phyloP scores from a whole-genome alignment of 2,113 vertebrate genomes.

The Eclectus roratus region DNA sequence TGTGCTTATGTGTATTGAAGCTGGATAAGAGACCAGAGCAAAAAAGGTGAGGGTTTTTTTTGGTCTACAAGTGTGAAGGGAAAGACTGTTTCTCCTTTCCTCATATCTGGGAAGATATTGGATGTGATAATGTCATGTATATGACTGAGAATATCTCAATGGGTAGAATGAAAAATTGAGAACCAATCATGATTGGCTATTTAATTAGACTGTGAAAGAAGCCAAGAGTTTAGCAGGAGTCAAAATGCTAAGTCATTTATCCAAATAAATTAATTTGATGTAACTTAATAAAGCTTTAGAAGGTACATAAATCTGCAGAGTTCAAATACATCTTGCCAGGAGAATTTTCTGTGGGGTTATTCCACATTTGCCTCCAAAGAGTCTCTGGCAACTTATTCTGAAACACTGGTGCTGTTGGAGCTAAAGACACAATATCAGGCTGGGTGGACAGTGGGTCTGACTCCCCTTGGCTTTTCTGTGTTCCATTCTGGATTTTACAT shows the following conservation, averaged over 20 bases:
- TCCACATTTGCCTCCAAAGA: neutral
- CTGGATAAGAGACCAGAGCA: constrained; percentile 1
- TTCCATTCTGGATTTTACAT: neutral
- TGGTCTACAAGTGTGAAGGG: neutral
- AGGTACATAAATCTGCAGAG: neutral
- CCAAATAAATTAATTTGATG: neutral
- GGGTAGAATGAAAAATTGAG: neutral
- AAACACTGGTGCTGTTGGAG: neutral
- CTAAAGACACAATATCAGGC: neutral
- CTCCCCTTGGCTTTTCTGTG: neutral
- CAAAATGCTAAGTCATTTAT: neutral
- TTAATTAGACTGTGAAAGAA: neutral
- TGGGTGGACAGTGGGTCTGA: neutral
- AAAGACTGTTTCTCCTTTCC: neutral
- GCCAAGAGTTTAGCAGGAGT: neutral
- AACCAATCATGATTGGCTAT: neutral
- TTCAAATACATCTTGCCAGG: neutral
- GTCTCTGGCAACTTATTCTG: neutral
- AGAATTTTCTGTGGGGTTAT: neutral
- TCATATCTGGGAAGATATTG: neutral
- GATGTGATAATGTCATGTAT: neutral
- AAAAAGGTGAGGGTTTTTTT: neutral
- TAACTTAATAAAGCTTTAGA: neutral
- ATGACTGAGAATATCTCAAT: neutral
- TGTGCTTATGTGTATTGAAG: neutral